phyloP scores from a whole-genome alignment of 2,888 invertebrate genomes.

The Drosophila ustulata region DNA sequence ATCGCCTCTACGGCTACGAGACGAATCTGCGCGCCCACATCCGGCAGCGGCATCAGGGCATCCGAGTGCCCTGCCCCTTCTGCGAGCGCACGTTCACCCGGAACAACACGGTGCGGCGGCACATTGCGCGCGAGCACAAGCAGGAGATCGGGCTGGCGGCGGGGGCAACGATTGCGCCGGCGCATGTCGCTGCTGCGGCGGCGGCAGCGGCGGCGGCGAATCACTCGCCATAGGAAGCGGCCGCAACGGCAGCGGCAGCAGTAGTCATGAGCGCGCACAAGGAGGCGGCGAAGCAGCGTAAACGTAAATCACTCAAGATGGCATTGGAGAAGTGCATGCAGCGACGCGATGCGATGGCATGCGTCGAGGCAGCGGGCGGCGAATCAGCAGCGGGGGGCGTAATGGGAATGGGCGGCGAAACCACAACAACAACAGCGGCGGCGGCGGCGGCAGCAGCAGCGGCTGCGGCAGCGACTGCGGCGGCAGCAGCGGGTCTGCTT shows the following conservation, averaged over 20 bases:
- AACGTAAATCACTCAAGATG: constrained; percentile 84
- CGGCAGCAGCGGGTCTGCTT: constrained; percentile 42
- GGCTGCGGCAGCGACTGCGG: constrained; percentile 22
- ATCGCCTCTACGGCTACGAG: constrained; percentile 96
- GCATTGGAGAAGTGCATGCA: constrained; percentile 84
- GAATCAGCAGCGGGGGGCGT: constrained; percentile 30
- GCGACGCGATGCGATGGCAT: constrained; percentile 80
- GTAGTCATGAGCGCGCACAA: constrained; percentile 83
- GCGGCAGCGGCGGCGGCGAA: constrained; percentile 83
- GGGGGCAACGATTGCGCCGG: constrained; percentile 78
- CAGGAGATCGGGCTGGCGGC: constrained; percentile 86
- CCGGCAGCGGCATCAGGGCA: constrained; percentile 95
- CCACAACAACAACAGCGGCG: constrained; percentile 6
- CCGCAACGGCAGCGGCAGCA: constrained; percentile 84
- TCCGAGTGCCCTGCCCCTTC: constrained; percentile 95
- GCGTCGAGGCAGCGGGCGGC: constrained; percentile 40
- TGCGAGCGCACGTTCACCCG: constrained; percentile 96
- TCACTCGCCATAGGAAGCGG: constrained; percentile 85
- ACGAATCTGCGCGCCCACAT: constrained; percentile 96
- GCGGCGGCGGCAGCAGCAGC: constrained; percentile 19
- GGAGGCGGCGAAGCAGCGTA: constrained; percentile 82
- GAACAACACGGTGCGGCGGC: constrained; percentile 95
- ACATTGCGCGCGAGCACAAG: constrained; percentile 96
- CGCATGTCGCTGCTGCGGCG: constrained; percentile 82
- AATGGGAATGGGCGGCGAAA: constrained; percentile 2